Conservation (phyloP, 1,140 invertebrate species). For the Spodoptera litura region DNA sequence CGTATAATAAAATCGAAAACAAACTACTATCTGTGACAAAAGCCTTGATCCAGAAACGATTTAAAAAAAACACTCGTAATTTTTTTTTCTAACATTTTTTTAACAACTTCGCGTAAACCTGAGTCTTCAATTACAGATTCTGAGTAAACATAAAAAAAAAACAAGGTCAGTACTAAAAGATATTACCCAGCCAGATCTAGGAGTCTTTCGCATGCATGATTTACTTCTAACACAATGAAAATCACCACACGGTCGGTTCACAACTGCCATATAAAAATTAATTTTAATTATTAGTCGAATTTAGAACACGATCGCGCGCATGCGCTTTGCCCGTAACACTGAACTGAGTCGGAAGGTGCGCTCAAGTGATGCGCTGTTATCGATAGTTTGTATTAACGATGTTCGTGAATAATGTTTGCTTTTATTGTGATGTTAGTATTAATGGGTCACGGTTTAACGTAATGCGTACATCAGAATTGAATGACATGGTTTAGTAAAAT, state of each 20-base stretch:
- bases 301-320: constrained; percentile 75
- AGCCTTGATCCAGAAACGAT: constrained; percentile 1
- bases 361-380: constrained; percentile 62
- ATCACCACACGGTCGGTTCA: constrained; percentile 74
- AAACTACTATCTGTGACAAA: not conserved
- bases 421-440: constrained; percentile 3
- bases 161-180: constrained; percentile 59
- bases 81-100: constrained; percentile 8
- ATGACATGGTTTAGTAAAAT: too few relatives aligned
- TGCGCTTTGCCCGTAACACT: constrained; percentile 77
- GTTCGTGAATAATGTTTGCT: constrained; percentile 9
- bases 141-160: constrained; percentile 45
- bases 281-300: constrained; percentile 59
- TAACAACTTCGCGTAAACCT: constrained; percentile 27
- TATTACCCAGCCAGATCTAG: constrained; percentile 77
- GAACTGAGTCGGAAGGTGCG: constrained; percentile 69
- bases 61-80: not conserved
- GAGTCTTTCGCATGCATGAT: constrained; percentile 61
- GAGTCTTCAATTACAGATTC: constrained; percentile 31
- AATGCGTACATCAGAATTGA: not conserved
- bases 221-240: constrained; percentile 71
- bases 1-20: constrained; percentile 17
- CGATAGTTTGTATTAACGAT: constrained; percentile 30
- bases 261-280: constrained; percentile 81
- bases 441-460: constrained; percentile 7